phyloP scores from a whole-genome alignment of 1,140 invertebrate species.

The Ctenoplectra terminalis region DNA sequence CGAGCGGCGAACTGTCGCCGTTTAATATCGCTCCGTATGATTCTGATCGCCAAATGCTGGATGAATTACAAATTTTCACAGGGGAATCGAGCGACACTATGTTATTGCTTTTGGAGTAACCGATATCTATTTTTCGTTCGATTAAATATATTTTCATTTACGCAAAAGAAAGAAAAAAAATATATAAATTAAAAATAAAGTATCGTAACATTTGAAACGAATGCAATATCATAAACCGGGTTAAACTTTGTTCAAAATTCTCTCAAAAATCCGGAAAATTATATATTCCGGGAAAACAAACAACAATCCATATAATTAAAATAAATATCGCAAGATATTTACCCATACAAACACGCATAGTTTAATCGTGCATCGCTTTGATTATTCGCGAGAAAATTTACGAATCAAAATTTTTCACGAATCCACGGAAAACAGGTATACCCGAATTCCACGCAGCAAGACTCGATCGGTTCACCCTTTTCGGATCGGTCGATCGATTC shows the following conservation, averaged over 20 bases:
- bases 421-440: neutral
- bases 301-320: no score
- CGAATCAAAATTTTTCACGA: neutral
- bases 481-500: constrained; percentile 16
- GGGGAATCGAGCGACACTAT: neutral
- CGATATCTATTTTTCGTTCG: neutral
- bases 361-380: neutral
- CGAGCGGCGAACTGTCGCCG: constrained; percentile 24
- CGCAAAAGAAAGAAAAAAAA: neutral
- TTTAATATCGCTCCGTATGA: constrained; percentile 18
- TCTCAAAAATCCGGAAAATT: neutral
- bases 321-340: neutral
- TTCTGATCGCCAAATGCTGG: neutral
- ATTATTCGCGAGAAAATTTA: neutral
- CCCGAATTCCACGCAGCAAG: constrained; percentile 9
- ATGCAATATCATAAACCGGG: no score
- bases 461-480: neutral
- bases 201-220: no score
- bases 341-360: neutral
- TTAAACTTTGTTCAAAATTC: no score
- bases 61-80: constrained; percentile 34
- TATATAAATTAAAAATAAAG: no score
- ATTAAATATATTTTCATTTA: neutral
- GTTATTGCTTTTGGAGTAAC: neutral
- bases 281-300: no score